Evolutionary conservation across 1,140 invertebrate genomes (phyloP), one percentile per base, ranked within the genome.

Genomic region (Lepidurus apus): DNA sequence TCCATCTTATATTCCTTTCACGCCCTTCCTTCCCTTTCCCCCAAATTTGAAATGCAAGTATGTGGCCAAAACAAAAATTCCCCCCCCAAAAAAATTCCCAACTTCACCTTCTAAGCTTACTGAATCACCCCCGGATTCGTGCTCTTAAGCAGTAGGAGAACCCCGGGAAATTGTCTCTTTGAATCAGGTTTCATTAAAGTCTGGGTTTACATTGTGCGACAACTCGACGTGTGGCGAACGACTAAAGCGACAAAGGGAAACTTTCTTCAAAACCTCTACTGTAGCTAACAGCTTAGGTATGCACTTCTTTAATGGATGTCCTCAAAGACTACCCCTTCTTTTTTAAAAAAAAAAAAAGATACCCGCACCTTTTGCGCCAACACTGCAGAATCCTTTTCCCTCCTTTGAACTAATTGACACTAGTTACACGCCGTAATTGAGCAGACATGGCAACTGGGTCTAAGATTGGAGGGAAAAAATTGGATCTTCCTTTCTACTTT

Each of bases 371-470:
- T 21, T 7, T 21, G 3, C 53, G 53, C 53, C 53, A n/a, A 65
- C 53, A 65, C 53, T 7, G 53, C 53, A 21, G 53, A 65, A 65
- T 65, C 53, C 53, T 65, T 65, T 65, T 65, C 34, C 34, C 34
- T 65, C 9, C 53, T 65, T 65, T 65, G 53, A 65, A 65, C 53
- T 65, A 65, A 65, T 65, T 65, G 53, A 65, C 53, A 65, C 53
- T 65, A 65, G 53, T 65, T 65, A 65, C 53, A 65, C 53, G n/a
- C 17, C 21, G 53, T 65, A 65, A 65, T 65, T 65, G 53, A 65
- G 53, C 53, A 65, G 53, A 21, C 53, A 21, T n/a, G 17, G 53
- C 53, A 17, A 65, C 53, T 1, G n/a, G n/a, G 53, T n/a, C 53
- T 13, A 65, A 65, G n/a, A 21, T 65, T 65, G 21, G 21, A n/a